Percentiles rank a stretch among this genome's conserved stretches.
phyloP scores from a whole-genome alignment of 1,140 invertebrate species.

The Medauroidea extradentata region DNA sequence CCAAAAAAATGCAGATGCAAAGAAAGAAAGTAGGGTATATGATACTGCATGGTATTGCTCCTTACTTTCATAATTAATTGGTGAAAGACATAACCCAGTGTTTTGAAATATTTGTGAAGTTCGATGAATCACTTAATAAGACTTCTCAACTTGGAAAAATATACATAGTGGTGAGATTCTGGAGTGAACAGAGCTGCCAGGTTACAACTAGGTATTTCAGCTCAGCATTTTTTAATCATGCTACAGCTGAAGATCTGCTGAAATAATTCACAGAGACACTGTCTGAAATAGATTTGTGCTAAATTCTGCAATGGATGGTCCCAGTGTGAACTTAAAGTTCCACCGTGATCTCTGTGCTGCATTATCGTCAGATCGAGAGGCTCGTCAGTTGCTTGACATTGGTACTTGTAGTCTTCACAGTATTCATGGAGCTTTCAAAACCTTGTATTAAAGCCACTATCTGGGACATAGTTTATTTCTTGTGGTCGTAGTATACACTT shows the following conservation, averaged over 20 bases:
- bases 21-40: constrained; percentile 18
- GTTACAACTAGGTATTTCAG: constrained; percentile 17
- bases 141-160: constrained; percentile 14
- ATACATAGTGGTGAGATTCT: constrained; percentile 18
- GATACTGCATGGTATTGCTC: constrained; percentile 17
- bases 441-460: constrained; percentile 10
- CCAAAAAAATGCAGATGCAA: constrained; percentile 11
- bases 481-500: constrained; percentile 10
- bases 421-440: constrained; percentile 20
- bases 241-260: constrained; percentile 19
- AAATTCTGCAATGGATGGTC: constrained; percentile 13
- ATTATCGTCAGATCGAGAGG: neutral
- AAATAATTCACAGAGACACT: constrained; percentile 9
- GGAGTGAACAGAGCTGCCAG: constrained; percentile 9
- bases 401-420: constrained; percentile 23
- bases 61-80: constrained; percentile 21
- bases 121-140: constrained; percentile 26
- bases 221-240: constrained; percentile 18
- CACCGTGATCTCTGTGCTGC: neutral
- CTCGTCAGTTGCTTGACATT: constrained; percentile 16
- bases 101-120: constrained; percentile 14
- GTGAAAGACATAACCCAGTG: constrained; percentile 4
- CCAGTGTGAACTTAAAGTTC: constrained; percentile 21
- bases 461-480: constrained; percentile 14
- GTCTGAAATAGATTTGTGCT: constrained; percentile 2